These are phyloP conservation scores for Acanthaster planci DNA, from an alignment of 35 echinoderm and acorn worm genomes.

Conservation along the genomic window DNA sequence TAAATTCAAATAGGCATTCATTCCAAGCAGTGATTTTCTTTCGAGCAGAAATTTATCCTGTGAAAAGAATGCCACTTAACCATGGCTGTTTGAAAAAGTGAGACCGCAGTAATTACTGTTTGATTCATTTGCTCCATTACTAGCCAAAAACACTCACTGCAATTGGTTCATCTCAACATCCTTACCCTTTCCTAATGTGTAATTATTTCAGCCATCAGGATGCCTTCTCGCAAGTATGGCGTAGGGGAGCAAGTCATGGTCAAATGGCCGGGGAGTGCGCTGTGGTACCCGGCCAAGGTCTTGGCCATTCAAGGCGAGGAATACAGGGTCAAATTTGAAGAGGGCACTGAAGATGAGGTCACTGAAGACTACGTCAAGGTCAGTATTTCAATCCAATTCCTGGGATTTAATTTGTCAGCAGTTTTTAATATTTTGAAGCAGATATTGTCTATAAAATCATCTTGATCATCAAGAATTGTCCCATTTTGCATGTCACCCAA, in stretches of 20 bases:
- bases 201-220: neutral
- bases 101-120: no score
- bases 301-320: constrained; percentile 28
- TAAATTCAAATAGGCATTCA: no score
- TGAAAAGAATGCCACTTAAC: no score
- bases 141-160: no score
- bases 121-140: no score
- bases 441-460: neutral
- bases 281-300: constrained; percentile 63
- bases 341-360: constrained; percentile 53
- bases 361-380: constrained; percentile 38
- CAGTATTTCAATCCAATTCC: constrained; percentile 6
- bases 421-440: neutral
- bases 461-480: no score
- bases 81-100: no score
- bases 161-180: no score
- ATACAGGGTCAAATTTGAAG: constrained; percentile 63
- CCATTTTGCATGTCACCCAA: no score
- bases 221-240: neutral
- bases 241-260: constrained; percentile 45
- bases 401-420: neutral
- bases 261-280: constrained; percentile 73
- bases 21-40: no score
- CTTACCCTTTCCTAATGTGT: no score
- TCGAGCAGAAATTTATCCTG: no score